A percentile compares a stretch with the other conserved stretches of the same genome.
phyloP scores from a whole-genome alignment of 2,797 vertebrate genomes.

The Xenops minutus region DNA sequence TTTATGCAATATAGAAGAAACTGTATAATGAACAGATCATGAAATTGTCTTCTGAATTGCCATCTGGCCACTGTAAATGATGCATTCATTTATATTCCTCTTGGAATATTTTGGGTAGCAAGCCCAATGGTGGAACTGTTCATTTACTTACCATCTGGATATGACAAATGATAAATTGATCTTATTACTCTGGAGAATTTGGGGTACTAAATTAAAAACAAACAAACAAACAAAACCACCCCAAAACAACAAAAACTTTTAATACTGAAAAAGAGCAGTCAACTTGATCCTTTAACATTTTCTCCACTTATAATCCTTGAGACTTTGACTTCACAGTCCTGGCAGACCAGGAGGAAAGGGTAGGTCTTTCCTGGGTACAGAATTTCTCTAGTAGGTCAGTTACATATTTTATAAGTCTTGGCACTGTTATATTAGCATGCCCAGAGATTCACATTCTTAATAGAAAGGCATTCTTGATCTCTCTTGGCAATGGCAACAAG shows the following conservation, averaged over 20 bases:
- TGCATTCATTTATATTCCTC: constrained; percentile 50
- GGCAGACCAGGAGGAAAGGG: background rate
- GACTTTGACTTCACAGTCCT: background rate
- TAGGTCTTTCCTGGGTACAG: background rate
- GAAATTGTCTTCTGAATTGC: constrained; percentile 23
- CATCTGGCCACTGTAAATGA: constrained; percentile 53
- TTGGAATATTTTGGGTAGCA: constrained; percentile 31
- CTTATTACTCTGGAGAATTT: background rate
- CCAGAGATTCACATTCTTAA: background rate
- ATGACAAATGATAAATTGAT: constrained; percentile 58
- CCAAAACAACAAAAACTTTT: background rate
- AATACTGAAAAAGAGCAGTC: background rate
- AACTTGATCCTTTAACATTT: background rate
- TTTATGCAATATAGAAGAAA: background rate
- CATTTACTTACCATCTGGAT: constrained; percentile 55
- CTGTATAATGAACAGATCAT: background rate
- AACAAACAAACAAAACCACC: background rate
- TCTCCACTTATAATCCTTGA: background rate
- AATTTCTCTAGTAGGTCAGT: background rate
- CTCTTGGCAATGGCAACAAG: background rate
- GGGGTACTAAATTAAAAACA: background rate
- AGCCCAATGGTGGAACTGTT: constrained; percentile 35
- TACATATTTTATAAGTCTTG: background rate
- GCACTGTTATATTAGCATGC: background rate
- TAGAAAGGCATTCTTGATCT: background rate